Evolutionary conservation across 2,888 invertebrate genomes (phyloP), one percentile per base, ranked within the genome.

Genomic region (Drosophila kuntzei): DNA sequence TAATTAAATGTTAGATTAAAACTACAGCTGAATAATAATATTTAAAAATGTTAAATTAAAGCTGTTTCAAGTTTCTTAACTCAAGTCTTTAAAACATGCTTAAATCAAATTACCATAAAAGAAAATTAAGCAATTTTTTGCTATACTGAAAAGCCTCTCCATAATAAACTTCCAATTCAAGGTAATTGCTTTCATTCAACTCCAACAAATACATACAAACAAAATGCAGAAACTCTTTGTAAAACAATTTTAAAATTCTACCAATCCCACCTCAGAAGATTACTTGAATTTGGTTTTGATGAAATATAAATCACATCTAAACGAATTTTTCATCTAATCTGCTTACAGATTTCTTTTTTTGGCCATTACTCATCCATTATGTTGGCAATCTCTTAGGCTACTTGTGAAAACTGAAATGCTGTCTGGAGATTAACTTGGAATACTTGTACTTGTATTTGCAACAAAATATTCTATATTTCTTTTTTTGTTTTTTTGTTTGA

Each of bases 401-500:
- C 43, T 29, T 14, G 54, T 16, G 14, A 16, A 34, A 44, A 12
- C 43, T 32, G 36, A 29, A 41, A 50, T 14, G 22, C 20, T 27
- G 29, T 16, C 20, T 8, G 32, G 8, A 34, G 59, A 50, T 59
- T 59, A 61, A 54, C 44, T 32, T 46, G 49, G 20, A 39, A 34
- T 43, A 44, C 5, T n/a, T 18, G 11, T 43, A 44, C 5, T n/a
- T 18, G 11, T 22, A 34, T 55, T 25, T 44, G 29, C 53, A 54
- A 41, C 34, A 16, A 16, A 44, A 55, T 44, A 25, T 44, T 32
- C 5, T 53, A 1, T 18, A 9, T 39, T n/a, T 41, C 25, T n/a
- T 18, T 39, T 14, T 29, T 22, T n/a, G 27, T n/a, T 41, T 22
- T n/a, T 18, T 39, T 14, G 22, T 22, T n/a, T 32, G 53, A 44